phyloP scores from a whole-genome alignment of 2,888 invertebrate species.

The Mantis religiosa region DNA sequence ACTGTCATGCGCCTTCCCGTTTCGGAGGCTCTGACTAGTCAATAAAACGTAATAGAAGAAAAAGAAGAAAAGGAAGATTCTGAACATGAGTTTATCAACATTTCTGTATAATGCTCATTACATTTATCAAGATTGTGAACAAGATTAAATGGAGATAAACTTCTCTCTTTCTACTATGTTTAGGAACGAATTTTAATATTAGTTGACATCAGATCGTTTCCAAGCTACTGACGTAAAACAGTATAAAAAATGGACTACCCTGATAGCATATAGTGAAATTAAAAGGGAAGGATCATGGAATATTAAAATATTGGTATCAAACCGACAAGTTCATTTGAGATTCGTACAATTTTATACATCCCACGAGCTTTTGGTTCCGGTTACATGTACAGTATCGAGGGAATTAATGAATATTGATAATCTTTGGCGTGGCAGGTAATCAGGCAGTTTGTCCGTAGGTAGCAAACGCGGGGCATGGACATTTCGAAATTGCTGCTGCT shows the following conservation, averaged over 20 bases:
- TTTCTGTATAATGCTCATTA: too few relatives aligned
- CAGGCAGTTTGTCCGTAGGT: background rate
- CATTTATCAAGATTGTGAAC: background rate
- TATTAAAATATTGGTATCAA: background rate
- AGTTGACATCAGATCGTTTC: background rate
- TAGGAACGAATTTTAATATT: background rate
- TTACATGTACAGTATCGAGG: background rate
- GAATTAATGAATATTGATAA: background rate
- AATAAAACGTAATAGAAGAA: too few relatives aligned
- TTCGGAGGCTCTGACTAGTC: too few relatives aligned
- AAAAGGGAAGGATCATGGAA: background rate
- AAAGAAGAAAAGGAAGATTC: too few relatives aligned
- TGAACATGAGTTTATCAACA: too few relatives aligned
- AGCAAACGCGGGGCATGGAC: background rate
- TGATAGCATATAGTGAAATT: background rate
- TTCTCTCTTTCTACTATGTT: background rate
- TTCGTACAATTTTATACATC: background rate
- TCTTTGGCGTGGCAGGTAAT: background rate
- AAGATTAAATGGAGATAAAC: background rate
- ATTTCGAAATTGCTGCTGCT: background rate
- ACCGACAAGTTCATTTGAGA: background rate
- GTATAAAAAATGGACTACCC: background rate
- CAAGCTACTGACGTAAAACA: background rate
- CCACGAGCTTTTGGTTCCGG: background rate
- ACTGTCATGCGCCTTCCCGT: too few relatives aligned